Conservation (phyloP, 2,888 invertebrate genomes). For the Amphipoea lucens region DNA sequence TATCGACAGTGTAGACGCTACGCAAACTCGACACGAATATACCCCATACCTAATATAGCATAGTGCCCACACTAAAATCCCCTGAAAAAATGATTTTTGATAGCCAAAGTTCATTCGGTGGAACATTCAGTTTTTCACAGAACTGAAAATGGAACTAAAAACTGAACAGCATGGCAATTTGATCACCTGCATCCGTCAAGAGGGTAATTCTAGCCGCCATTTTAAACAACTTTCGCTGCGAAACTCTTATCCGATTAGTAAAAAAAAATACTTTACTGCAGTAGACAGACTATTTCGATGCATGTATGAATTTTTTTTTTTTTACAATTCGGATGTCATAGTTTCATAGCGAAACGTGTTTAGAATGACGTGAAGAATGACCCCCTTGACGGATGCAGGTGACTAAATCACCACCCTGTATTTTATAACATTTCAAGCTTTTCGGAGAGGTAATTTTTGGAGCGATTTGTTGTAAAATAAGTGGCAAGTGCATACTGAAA, state of each 20-base stretch:
- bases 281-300: no score
- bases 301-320: no score
- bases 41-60: conserved; percentile 8
- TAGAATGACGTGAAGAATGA: no score
- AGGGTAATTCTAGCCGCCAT: no score
- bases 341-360: no score
- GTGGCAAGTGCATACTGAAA: neutral
- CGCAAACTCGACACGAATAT: conserved; percentile 31
- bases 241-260: no score
- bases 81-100: neutral
- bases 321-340: no score
- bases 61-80: conserved; percentile 4
- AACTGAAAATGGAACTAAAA: neutral
- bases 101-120: neutral
- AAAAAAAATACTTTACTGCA: no score
- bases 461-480: conserved; percentile 5
- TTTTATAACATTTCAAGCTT: conserved; percentile 9
- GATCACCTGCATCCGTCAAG: neutral
- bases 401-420: neutral
- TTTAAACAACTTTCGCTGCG: no score
- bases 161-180: neutral
- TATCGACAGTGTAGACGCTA: conserved; percentile 35
- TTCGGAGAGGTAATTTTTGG: conserved; percentile 1
- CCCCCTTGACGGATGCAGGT: no score
- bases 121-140: conserved; percentile 1